Conservation (phyloP, 2,113 vertebrate genomes). For the Clinocottus analis region DNA sequence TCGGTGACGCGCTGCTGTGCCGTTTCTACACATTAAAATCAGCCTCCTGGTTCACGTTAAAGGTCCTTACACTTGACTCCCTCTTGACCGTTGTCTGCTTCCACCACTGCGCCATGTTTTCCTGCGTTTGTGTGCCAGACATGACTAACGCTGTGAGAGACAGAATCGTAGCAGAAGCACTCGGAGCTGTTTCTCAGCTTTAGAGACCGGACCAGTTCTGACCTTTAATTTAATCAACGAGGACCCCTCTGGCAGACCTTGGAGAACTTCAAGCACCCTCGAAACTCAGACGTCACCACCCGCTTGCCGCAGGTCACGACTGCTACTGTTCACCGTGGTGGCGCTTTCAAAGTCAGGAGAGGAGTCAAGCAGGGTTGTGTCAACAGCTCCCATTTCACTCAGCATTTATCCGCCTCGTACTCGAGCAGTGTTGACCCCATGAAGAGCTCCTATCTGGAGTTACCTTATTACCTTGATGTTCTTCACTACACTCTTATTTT, state of each 20-base stretch:
- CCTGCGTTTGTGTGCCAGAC: neutral
- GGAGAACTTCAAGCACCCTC: neutral
- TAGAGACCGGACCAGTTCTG: conserved; percentile 3
- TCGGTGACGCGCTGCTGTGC: neutral
- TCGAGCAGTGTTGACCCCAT: neutral
- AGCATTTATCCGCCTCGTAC: neutral
- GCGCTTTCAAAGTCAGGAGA: neutral
- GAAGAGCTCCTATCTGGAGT: neutral
- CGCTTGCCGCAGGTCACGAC: neutral
- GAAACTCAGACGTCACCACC: neutral
- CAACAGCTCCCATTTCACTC: neutral
- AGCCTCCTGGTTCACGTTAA: neutral
- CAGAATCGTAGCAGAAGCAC: neutral
- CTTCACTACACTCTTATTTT: neutral
- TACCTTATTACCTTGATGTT: neutral
- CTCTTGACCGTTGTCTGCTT: neutral
- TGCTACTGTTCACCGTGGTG: conserved; percentile 3
- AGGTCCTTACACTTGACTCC: neutral
- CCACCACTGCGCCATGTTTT: neutral
- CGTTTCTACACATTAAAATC: neutral
- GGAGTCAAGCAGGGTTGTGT: neutral
- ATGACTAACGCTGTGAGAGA: neutral
- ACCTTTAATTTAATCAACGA: conserved; percentile 16
- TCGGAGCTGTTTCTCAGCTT: neutral
- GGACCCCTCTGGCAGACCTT: neutral